Conservation (phyloP, 2,797 vertebrate genomes). For the Silurus aristotelis region DNA sequence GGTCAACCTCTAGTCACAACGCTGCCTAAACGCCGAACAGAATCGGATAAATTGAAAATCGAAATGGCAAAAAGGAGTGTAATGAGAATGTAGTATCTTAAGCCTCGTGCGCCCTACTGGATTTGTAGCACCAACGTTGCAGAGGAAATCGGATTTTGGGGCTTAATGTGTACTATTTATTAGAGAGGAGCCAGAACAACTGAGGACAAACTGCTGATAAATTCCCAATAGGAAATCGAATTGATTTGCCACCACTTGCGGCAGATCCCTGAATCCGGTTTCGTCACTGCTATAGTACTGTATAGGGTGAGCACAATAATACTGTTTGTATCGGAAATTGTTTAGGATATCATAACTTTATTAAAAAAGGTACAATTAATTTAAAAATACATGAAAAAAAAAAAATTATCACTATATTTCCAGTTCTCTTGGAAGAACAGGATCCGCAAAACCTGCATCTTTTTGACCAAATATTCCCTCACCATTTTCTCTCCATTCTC, state of each 20-base stretch:
- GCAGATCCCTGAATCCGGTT: background rate
- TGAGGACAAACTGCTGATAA: background rate
- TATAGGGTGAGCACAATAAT: background rate
- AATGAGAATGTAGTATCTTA: background rate
- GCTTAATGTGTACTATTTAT: background rate
- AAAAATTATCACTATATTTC: too few relatives aligned
- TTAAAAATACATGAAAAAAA: too few relatives aligned
- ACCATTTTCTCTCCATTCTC: background rate
- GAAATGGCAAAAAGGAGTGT: background rate
- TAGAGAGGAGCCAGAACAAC: too few relatives aligned
- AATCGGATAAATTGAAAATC: background rate
- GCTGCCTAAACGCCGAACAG: background rate
- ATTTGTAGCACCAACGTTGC: background rate
- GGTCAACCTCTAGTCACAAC: too few relatives aligned
- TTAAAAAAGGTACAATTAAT: background rate
- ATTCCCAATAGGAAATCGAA: too few relatives aligned
- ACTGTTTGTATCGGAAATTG: background rate
- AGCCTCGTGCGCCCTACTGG: background rate
- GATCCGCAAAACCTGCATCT: background rate
- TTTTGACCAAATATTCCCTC: background rate
- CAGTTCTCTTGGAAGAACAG: background rate
- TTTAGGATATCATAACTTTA: background rate
- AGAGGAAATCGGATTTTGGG: background rate
- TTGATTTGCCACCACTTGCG: background rate
- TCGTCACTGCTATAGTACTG: background rate